These are phyloP conservation scores for Aelia acuminata DNA, from an alignment of 2,888 invertebrate genomes.

Conservation along the genomic window DNA sequence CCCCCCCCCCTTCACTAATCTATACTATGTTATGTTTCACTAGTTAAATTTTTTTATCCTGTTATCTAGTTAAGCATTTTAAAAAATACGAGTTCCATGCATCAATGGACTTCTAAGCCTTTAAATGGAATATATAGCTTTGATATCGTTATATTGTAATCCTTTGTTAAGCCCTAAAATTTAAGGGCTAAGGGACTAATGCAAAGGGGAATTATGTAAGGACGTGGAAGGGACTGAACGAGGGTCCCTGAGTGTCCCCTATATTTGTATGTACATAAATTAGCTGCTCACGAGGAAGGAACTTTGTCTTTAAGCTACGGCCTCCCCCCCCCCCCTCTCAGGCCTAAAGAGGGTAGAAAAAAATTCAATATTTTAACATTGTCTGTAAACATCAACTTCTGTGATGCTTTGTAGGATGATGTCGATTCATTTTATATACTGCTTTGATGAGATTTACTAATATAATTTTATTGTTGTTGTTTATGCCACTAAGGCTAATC, in stretches of 20 bases:
- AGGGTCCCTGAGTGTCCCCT: neutral
- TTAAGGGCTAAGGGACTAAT: slow-evolving; percentile 45
- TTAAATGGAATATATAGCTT: slow-evolving; percentile 5
- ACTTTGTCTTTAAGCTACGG: slow-evolving; percentile 14
- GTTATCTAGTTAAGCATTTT: too few species aligned
- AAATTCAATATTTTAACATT: neutral
- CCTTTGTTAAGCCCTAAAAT: slow-evolving; percentile 15
- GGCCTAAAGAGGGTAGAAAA: neutral
- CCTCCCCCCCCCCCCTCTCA: too few species aligned
- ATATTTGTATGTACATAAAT: slow-evolving; percentile 50
- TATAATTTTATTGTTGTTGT: too few species aligned
- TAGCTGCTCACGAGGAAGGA: slow-evolving; percentile 20
- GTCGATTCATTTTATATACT: too few species aligned
- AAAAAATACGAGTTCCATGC: too few species aligned
- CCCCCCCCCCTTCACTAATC: too few species aligned
- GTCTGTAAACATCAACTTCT: neutral
- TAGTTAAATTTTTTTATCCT: too few species aligned
- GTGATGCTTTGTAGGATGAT: too few species aligned
- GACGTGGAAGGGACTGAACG: neutral
- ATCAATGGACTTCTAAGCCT: neutral
- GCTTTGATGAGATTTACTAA: too few species aligned
- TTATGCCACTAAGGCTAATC: too few species aligned
- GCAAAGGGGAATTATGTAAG: slow-evolving; percentile 11
- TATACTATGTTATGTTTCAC: too few species aligned
- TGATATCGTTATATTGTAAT: neutral